phyloP scores from a whole-genome alignment of 2,113 vertebrate genomes.

The Hyperoodon ampullatus region DNA sequence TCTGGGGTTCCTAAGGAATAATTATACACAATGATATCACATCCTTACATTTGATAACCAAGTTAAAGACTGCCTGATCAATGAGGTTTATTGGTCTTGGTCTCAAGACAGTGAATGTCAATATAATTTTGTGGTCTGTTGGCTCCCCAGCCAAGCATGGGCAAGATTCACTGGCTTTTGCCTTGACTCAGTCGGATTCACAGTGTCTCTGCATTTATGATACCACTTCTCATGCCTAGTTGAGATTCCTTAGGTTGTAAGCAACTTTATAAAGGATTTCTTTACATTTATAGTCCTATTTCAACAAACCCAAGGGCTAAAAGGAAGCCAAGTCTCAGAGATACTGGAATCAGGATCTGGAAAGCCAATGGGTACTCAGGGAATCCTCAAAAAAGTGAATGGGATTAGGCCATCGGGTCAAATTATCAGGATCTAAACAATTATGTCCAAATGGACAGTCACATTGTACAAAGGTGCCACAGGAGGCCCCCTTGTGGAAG shows the following conservation, averaged over 20 bases:
- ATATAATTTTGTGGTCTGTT: not conserved
- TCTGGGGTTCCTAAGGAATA: not conserved
- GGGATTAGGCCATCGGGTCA: not conserved
- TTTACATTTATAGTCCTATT: not conserved
- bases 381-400: not conserved
- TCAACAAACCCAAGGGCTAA: not conserved
- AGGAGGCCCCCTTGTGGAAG: not conserved
- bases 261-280: not conserved
- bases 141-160: not conserved
- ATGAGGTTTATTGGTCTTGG: not conserved
- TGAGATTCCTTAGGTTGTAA: not conserved
- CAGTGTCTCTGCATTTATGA: not conserved
- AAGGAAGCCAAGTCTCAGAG: not conserved
- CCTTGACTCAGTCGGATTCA: not conserved
- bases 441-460: not conserved
- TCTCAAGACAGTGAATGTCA: not conserved
- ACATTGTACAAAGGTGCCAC: not conserved
- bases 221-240: not conserved
- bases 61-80: not conserved
- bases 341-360: not conserved
- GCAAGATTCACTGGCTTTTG: not conserved
- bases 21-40: not conserved
- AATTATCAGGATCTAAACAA: not conserved
- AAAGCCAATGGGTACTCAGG: not conserved
- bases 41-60: not conserved